Evolutionary conservation across 64 coral and sea anemone species (phyloP).

Genomic region (Cladopsammia gracilis): DNA sequence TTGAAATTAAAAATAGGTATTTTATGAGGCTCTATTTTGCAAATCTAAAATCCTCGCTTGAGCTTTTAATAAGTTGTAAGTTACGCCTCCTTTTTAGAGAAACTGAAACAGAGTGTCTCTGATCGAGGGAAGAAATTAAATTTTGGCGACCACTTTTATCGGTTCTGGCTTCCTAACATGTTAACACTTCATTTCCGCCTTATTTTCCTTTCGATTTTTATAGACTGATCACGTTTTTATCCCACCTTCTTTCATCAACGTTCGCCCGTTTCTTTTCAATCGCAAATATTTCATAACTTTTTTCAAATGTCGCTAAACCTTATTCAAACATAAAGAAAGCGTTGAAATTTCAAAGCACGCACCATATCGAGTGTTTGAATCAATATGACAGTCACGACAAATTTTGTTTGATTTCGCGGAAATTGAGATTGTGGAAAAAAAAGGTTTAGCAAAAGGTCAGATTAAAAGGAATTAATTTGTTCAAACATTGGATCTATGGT

Average conservation of each 20-base stretch:
- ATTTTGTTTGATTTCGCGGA: not conserved
- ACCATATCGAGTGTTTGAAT: no score
- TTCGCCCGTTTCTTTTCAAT: not conserved
- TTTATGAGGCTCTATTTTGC: no score
- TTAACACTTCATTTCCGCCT: not conserved
- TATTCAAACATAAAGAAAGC: not conserved
- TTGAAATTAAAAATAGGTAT: no score
- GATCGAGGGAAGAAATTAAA: not conserved
- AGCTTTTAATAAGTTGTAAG: not conserved
- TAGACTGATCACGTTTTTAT: no score
- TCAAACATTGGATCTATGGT: not conserved
- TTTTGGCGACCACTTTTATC: not conserved
- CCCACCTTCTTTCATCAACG: not conserved
- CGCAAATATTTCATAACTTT: slow-evolving; percentile 4
- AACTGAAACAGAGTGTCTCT: not conserved
- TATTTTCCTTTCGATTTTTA: not conserved
- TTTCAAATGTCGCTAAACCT: not conserved
- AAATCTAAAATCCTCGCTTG: not conserved
- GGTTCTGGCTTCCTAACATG: not conserved
- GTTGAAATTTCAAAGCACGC: not conserved
- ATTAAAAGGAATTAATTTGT: no score
- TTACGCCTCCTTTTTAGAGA: no score
- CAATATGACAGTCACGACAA: not conserved
- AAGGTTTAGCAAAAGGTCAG: no score
- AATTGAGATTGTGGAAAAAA: no score